Base-by-base conservation (phyloP, 2,113 vertebrate species). In the Alouatta palliata region DNA sequence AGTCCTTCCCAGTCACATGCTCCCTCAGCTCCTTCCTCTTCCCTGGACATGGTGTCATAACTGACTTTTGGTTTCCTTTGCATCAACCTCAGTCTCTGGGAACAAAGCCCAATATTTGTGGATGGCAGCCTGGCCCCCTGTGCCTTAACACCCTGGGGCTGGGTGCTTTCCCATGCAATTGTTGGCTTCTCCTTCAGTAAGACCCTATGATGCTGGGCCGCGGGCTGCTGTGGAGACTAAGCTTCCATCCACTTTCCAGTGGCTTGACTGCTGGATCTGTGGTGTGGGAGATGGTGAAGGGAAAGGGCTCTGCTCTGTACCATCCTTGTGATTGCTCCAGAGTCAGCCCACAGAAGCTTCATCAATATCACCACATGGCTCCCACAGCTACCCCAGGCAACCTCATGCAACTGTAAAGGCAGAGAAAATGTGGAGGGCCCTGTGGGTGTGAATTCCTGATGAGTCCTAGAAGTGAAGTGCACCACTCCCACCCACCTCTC, bases 401-500 rank as follows among this genome's bases (percentile, higher is more conserved):
- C 45, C 6, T 20, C 1, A 4, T 11, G 7, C 13, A 19, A 23
- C 80, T 66, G 64, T 64, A 2, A 45, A 66, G 64, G 32, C 4
- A 12, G 75, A 7, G 1, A 0, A 23, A 3, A n/a, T 6, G 21
- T 3, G 47, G n/a, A 23, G 13, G 19, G 7, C 19, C 47, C 35
- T 43, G 8, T 2, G 40, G 58, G 47, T 3, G 9, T 47, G 11
- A 68, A 45, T 8, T 4, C 45, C 35, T 2, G 6, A n/a, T 56
- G 11, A 19, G 8, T 23, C 49, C 12, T 5, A 1, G 49, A 77
- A 64, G 11, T 9, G 37, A 17, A 25, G 9, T 54, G 12, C 1
- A 0, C 1, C 40, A 0, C 1, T 32, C 11, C 20, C 10, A 3
- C 21, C 6, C 21, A 23, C 58, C 49, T 64, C 5, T 56, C 7